Evolutionary conservation across 1,140 invertebrate species (phyloP).

Genomic region (Eciton burchellii): DNA sequence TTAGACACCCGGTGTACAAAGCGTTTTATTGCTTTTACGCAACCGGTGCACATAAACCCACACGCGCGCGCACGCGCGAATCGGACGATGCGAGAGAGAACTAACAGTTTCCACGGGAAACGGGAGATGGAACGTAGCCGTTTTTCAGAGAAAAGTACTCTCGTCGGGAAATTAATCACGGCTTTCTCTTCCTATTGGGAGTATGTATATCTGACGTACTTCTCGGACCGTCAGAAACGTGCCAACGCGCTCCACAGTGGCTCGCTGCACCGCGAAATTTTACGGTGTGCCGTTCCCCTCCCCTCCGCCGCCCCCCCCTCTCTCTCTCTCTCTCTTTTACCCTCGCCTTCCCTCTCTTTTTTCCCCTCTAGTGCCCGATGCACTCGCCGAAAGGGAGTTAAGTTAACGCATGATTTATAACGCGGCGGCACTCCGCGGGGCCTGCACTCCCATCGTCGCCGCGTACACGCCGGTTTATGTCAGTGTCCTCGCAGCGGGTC

Average conservation of each 20-base stretch:
- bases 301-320: too few species aligned
- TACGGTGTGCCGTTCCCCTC: too few species aligned
- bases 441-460: slow-evolving; percentile 48
- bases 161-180: slow-evolving; percentile 67
- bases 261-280: slow-evolving; percentile 27
- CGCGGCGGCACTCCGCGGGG: slow-evolving; percentile 10
- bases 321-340: too few species aligned
- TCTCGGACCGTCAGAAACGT: slow-evolving; percentile 44
- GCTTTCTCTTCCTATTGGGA: slow-evolving; percentile 50
- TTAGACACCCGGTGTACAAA: slow-evolving; percentile 46
- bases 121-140: slow-evolving; percentile 45
- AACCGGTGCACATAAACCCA: too few species aligned
- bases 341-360: too few species aligned
- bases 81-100: slow-evolving; percentile 50
- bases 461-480: slow-evolving; percentile 41
- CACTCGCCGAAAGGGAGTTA: slow-evolving; percentile 62
- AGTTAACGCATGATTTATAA: slow-evolving; percentile 71
- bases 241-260: slow-evolving; percentile 47
- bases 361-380: background rate
- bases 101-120: slow-evolving; percentile 51
- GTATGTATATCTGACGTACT: slow-evolving; percentile 45
- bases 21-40: slow-evolving; percentile 57
- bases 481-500: slow-evolving; percentile 38
- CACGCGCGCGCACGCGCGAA: slow-evolving; percentile 54
- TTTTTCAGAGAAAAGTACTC: slow-evolving; percentile 66